Evolutionary conservation across 1,140 invertebrate genomes (phyloP).

Genomic region (Zaprionus vittiger): DNA sequence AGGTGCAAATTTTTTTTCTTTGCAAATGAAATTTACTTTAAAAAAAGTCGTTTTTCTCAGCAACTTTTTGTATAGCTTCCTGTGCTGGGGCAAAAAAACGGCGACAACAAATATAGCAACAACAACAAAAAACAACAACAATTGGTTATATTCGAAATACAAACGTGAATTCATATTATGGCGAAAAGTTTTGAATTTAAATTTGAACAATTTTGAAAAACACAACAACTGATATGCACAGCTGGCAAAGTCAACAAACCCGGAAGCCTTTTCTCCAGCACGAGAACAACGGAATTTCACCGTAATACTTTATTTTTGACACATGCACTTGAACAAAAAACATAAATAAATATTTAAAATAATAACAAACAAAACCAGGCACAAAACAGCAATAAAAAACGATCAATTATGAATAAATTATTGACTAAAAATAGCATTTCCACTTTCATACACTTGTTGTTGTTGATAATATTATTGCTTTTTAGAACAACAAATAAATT

Average conservation of each 20-base stretch:
- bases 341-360: conserved; percentile 20
- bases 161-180: background rate
- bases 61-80: conserved; percentile 41
- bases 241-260: conserved; percentile 79
- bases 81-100: conserved; percentile 19
- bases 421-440: conserved; percentile 61
- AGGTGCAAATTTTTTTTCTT: conserved; percentile 15
- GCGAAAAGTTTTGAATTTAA: conserved; percentile 12
- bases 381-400: conserved; percentile 32
- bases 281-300: conserved; percentile 73
- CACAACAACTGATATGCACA: conserved; percentile 20
- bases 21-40: conserved; percentile 19
- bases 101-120: background rate
- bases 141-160: conserved; percentile 46
- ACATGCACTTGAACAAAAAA: conserved; percentile 40
- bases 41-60: conserved; percentile 17
- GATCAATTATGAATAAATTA: conserved; percentile 41
- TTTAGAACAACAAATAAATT: conserved; percentile 74
- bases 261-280: conserved; percentile 57
- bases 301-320: conserved; percentile 65
- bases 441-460: conserved; percentile 23
- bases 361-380: conserved; percentile 34
- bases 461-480: conserved; percentile 44
- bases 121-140: conserved; percentile 22
- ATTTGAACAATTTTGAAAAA: conserved; percentile 32